A percentile compares a stretch with the other conserved stretches of the same genome.
phyloP scores from a whole-genome alignment of 1,140 invertebrate genomes.

The Tyrophagus putrescentiae region DNA sequence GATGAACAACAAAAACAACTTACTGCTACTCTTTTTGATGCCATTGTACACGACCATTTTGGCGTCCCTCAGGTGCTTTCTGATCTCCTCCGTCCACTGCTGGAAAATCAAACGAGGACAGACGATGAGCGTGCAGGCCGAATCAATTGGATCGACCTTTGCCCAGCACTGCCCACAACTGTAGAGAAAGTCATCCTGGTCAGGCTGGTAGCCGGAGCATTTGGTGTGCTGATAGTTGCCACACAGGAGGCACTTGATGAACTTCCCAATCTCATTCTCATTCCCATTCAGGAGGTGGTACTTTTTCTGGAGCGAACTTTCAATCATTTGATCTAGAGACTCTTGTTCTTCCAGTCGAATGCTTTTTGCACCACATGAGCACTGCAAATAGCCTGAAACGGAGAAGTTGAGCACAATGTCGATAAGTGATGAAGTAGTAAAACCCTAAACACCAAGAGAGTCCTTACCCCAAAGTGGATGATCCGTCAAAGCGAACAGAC shows the following conservation, averaged over 20 bases:
- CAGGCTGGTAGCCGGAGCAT: slow-evolving; percentile 43
- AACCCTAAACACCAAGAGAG: not conserved
- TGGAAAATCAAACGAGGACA: slow-evolving; percentile 48
- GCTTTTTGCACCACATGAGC: slow-evolving; percentile 28
- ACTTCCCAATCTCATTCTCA: slow-evolving; percentile 18
- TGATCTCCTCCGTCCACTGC: slow-evolving; percentile 54
- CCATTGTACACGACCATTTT: slow-evolving; percentile 44
- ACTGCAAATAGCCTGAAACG: slow-evolving; percentile 19
- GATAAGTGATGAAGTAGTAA: not conserved
- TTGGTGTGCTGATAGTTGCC: slow-evolving; percentile 42
- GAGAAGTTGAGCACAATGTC: slow-evolving; percentile 5
- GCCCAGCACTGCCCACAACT: slow-evolving; percentile 50
- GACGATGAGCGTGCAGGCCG: slow-evolving; percentile 55
- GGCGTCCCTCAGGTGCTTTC: slow-evolving; percentile 45
- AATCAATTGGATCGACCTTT: slow-evolving; percentile 36
- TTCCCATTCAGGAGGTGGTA: too few relatives aligned
- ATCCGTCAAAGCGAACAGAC: too few relatives aligned
- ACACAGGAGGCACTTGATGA: slow-evolving; percentile 42
- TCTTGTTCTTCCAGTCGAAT: not conserved
- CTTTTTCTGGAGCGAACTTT: slow-evolving; percentile 4
- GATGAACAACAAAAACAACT: too few relatives aligned
- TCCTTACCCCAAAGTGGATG: not conserved
- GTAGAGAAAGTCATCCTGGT: slow-evolving; percentile 33
- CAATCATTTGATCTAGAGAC: not conserved
- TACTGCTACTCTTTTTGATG: slow-evolving; percentile 17